Percentiles rank a stretch among this genome's conserved stretches.
Evolutionary conservation across 1,140 invertebrate genomes (phyloP).

Genomic region (Dreissena polymorpha): DNA sequence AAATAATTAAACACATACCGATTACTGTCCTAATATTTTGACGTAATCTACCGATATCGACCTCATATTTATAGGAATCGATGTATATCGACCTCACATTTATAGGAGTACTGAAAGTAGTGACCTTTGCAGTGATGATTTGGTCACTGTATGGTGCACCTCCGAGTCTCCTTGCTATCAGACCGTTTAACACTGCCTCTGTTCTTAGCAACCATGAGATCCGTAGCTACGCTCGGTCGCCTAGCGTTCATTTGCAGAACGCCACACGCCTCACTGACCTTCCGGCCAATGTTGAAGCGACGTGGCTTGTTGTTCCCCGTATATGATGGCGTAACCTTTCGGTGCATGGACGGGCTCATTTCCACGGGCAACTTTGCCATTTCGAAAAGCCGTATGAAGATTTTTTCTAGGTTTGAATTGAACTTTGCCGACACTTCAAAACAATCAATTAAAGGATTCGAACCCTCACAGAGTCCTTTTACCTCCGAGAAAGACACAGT

Average conservation of each 20-base stretch:
- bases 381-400: slow-evolving; percentile 90
- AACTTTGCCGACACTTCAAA: slow-evolving; percentile 90
- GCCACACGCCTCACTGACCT: slow-evolving; percentile 90
- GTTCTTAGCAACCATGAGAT: slow-evolving; percentile 90
- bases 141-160: background rate
- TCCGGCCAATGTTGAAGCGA: slow-evolving; percentile 83
- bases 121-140: background rate
- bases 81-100: no score
- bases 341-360: slow-evolving; percentile 93
- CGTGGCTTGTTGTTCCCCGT: background rate
- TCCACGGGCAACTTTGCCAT: slow-evolving; percentile 90
- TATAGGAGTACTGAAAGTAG: background rate
- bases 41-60: no score
- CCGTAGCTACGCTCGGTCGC: slow-evolving; percentile 90
- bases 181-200: background rate
- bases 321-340: slow-evolving; percentile 75
- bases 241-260: slow-evolving; percentile 91
- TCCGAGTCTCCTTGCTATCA: background rate
- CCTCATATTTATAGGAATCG: no score
- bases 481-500: slow-evolving; percentile 71
- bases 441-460: slow-evolving; percentile 84
- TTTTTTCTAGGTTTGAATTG: slow-evolving; percentile 88
- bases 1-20: no score
- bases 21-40: no score
- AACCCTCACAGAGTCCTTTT: slow-evolving; percentile 60